These are phyloP conservation scores for Syngnathus acus DNA, from an alignment of 2,797 vertebrate genomes.

Conservation along the genomic window DNA sequence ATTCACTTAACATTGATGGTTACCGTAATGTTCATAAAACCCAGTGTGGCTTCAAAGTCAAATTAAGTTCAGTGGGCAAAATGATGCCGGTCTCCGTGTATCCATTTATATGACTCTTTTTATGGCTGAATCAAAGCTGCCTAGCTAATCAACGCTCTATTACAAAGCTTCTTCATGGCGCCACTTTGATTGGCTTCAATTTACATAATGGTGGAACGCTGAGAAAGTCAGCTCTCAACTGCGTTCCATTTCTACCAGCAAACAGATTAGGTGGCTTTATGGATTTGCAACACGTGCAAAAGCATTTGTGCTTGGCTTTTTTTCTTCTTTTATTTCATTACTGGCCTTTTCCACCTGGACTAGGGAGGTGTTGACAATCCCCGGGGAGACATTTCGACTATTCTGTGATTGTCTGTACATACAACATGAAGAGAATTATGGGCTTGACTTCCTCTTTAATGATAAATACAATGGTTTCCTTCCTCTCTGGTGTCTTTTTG, in stretches of 20 bases:
- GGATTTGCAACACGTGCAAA: constrained; percentile 57
- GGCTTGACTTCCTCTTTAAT: no score
- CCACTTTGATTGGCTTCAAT: constrained; percentile 68
- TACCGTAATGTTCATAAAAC: constrained; percentile 48
- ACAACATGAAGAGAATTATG: no score
- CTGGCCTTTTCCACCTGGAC: constrained; percentile 55
- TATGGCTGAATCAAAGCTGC: constrained; percentile 65
- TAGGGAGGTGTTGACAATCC: constrained; percentile 51
- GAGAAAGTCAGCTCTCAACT: constrained; percentile 53
- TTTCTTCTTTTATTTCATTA: constrained; percentile 60
- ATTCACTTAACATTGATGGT: constrained; percentile 30
- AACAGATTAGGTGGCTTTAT: constrained; percentile 64
- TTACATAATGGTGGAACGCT: constrained; percentile 67
- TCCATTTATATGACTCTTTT: constrained; percentile 67
- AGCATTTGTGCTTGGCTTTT: constrained; percentile 42
- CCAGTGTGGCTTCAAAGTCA: constrained; percentile 60
- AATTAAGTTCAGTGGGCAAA: constrained; percentile 65
- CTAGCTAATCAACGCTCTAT: constrained; percentile 67
- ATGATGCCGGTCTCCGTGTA: constrained; percentile 57
- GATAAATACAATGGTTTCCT: no score
- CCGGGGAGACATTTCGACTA: constrained; percentile 34
- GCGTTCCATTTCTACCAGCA: constrained; percentile 51
- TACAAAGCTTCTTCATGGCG: constrained; percentile 60
- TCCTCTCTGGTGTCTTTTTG: no score
- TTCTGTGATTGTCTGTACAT: constrained; percentile 10